Percentiles rank a stretch among this genome's conserved stretches.
These are phyloP conservation scores for Ypsolopha sequella DNA, from an alignment of 2,888 invertebrate species.

Conservation along the genomic window DNA sequence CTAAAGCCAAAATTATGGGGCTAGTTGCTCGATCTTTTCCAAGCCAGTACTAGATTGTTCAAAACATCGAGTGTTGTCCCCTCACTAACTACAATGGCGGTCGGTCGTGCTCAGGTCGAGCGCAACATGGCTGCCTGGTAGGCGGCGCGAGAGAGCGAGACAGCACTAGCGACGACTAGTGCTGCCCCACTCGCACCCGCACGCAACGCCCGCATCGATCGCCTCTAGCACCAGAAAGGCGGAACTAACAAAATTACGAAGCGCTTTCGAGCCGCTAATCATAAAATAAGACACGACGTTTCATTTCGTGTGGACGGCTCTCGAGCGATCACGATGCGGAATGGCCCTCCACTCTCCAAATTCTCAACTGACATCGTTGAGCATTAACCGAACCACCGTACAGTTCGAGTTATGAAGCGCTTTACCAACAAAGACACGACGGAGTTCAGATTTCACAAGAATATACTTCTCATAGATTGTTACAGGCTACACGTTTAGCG, in stretches of 20 bases:
- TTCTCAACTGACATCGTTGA: constrained; percentile 60
- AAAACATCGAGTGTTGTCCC: constrained; percentile 16
- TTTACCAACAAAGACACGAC: constrained; percentile 20
- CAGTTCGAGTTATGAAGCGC: constrained; percentile 43
- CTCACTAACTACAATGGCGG: constrained; percentile 70
- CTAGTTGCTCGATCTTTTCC: too few species aligned
- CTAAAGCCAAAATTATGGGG: too few species aligned
- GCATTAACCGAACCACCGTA: constrained; percentile 41
- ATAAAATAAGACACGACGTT: constrained; percentile 72
- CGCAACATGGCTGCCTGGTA: constrained; percentile 70
- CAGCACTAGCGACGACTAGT: constrained; percentile 28
- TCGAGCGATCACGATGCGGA: constrained; percentile 66
- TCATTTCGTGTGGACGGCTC: constrained; percentile 69
- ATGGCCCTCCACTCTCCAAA: constrained; percentile 70
- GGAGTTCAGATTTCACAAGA: constrained; percentile 29
- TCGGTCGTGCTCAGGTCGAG: constrained; percentile 70
- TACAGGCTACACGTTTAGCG: not conserved
- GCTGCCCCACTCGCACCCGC: constrained; percentile 53
- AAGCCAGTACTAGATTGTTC: too few species aligned
- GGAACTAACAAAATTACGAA: constrained; percentile 72
- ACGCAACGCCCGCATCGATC: constrained; percentile 65
- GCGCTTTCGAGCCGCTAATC: constrained; percentile 72
- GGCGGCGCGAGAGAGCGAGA: constrained; percentile 35
- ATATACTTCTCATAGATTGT: not conserved
- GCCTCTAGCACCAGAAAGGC: constrained; percentile 72